Evolutionary conservation across 1,140 invertebrate genomes (phyloP).

Genomic region (Lasioglossum albipes): DNA sequence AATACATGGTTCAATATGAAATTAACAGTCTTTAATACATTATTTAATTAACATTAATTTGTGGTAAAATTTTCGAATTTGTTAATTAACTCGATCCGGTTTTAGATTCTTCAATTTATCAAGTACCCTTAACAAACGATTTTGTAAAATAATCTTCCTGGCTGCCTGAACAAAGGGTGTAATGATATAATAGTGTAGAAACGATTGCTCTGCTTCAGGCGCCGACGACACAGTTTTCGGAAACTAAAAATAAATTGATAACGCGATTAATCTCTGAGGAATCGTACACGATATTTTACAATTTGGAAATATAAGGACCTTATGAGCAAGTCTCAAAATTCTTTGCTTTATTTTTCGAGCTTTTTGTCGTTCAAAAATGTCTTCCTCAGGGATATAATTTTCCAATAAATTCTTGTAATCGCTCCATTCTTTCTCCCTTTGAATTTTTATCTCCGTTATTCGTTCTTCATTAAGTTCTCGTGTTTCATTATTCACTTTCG

Average conservation of each 20-base stretch:
- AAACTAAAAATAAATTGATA: slow-evolving; percentile 3
- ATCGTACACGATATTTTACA: no score
- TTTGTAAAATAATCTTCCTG: slow-evolving; percentile 15
- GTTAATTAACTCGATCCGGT: not conserved
- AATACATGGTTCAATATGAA: not conserved
- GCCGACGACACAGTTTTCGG: not conserved
- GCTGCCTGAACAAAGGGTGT: slow-evolving; percentile 19
- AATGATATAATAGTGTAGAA: slow-evolving; percentile 6
- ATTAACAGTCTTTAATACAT: not conserved
- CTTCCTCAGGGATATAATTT: not conserved
- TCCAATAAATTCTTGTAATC: not conserved
- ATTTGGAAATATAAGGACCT: slow-evolving; percentile 1
- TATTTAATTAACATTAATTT: not conserved
- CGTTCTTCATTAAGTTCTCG: not conserved
- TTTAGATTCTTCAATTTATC: not conserved
- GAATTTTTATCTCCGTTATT: slow-evolving; percentile 2
- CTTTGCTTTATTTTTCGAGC: slow-evolving; percentile 1
- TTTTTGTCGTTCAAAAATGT: not conserved
- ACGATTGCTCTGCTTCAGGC: not conserved
- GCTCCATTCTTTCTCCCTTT: slow-evolving; percentile 10
- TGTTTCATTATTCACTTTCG: slow-evolving; percentile 14
- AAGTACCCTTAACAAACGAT: slow-evolving; percentile 29
- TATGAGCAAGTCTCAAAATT: slow-evolving; percentile 15
- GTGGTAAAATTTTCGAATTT: not conserved
- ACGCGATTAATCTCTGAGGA: not conserved